phyloP scores from a whole-genome alignment of 2,888 invertebrate genomes.

The Mechanitis messenoides region DNA sequence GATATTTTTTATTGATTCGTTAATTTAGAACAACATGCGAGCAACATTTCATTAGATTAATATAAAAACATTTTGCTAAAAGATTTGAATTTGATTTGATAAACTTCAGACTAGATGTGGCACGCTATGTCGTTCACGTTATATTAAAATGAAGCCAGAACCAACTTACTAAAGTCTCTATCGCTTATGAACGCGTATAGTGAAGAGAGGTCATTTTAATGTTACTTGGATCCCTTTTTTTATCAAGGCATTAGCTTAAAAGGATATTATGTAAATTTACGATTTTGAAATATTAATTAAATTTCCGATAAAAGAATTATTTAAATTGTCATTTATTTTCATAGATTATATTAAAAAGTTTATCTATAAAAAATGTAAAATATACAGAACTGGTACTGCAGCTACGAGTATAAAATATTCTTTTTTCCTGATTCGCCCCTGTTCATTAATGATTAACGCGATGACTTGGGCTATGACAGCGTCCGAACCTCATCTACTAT shows the following conservation, averaged over 20 bases:
- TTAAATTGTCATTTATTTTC: neutral
- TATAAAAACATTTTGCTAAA: neutral
- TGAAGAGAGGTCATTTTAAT: slow-evolving; percentile 2
- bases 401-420: too few species aligned
- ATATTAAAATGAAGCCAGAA: slow-evolving; percentile 1
- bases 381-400: too few species aligned
- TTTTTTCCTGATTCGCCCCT: too few species aligned
- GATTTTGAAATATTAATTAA: slow-evolving; percentile 1
- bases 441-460: slow-evolving; percentile 5
- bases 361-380: too few species aligned
- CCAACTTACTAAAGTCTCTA: neutral
- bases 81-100: slow-evolving; percentile 3
- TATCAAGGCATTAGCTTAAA: slow-evolving; percentile 5
- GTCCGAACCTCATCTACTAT: slow-evolving; percentile 72
- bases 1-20: neutral
- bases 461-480: slow-evolving; percentile 18
- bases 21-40: neutral
- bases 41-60: neutral
- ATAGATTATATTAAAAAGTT: too few species aligned
- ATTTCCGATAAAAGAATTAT: slow-evolving; percentile 1
- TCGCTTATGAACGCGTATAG: neutral
- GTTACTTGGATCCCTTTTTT: slow-evolving; percentile 4
- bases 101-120: slow-evolving; percentile 6
- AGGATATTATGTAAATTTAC: slow-evolving; percentile 1
- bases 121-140: slow-evolving; percentile 4